Conservation (phyloP, 2,888 invertebrate genomes). For the Willowsia nigromaculata region DNA sequence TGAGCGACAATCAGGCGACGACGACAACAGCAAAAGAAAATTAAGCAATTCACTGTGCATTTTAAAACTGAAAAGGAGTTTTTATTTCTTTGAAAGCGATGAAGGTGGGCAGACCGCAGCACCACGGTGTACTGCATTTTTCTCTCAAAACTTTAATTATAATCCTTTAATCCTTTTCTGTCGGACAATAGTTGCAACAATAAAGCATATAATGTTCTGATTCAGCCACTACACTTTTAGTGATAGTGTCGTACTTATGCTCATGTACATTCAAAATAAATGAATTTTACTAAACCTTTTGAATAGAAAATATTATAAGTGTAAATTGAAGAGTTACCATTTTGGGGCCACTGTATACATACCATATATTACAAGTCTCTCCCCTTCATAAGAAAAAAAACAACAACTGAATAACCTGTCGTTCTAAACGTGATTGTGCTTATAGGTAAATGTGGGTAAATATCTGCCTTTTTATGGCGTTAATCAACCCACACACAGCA, state of each 20-base stretch:
- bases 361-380: background rate
- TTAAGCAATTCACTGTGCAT: constrained; percentile 21
- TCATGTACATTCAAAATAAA: background rate
- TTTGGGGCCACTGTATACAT: background rate
- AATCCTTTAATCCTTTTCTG: constrained; percentile 15
- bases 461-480: constrained; percentile 61
- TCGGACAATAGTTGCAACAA: background rate
- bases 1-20: constrained; percentile 1
- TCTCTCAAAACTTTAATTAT: constrained; percentile 5
- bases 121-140: background rate
- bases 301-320: background rate
- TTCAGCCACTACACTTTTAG: background rate
- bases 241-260: background rate
- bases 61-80: background rate
- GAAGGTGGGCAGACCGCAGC: constrained; percentile 37
- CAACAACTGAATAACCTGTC: background rate
- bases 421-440: background rate
- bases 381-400: too few species aligned
- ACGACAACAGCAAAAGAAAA: background rate
- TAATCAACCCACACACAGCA: constrained; percentile 64
- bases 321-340: constrained; percentile 39
- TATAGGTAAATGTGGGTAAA: constrained; percentile 43
- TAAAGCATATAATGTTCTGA: background rate
- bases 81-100: constrained; percentile 38
- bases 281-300: background rate